Evolutionary conservation across 2,888 invertebrate genomes (phyloP).

Genomic region (Xylocampa areola): DNA sequence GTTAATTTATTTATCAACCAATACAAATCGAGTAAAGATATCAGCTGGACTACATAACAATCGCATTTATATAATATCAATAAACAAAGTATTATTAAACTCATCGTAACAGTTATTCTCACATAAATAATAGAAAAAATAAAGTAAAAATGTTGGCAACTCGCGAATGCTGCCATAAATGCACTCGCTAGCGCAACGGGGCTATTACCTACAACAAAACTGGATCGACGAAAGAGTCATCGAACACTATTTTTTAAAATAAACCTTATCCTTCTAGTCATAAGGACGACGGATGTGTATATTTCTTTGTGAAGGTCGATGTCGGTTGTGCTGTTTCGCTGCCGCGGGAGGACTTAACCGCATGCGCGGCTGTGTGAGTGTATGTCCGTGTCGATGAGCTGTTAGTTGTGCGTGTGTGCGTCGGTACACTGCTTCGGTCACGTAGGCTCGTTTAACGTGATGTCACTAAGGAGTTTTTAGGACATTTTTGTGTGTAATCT

Average conservation of each 20-base stretch:
- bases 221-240: constrained; percentile 62
- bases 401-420: constrained; percentile 71
- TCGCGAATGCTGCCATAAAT: constrained; percentile 84
- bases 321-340: constrained; percentile 70
- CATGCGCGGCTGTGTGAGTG: constrained; percentile 74
- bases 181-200: constrained; percentile 88
- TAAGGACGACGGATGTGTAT: constrained; percentile 76
- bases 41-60: constrained; percentile 36
- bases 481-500: constrained; percentile 66
- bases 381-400: constrained; percentile 64
- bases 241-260: constrained; percentile 55
- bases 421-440: constrained; percentile 83
- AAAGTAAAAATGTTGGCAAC: constrained; percentile 83
- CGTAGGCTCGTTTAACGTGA: constrained; percentile 82
- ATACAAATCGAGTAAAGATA: constrained; percentile 31
- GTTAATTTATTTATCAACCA: constrained; percentile 28
- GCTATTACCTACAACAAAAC: constrained; percentile 70
- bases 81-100: constrained; percentile 64
- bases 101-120: constrained; percentile 70
- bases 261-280: constrained; percentile 40
- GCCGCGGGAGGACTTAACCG: constrained; percentile 73
- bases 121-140: constrained; percentile 73
- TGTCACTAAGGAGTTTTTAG: constrained; percentile 71
- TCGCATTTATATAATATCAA: constrained; percentile 42
- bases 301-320: constrained; percentile 87